phyloP scores from a whole-genome alignment of 2,888 invertebrate species.

The Acanthosepion esculentum region DNA sequence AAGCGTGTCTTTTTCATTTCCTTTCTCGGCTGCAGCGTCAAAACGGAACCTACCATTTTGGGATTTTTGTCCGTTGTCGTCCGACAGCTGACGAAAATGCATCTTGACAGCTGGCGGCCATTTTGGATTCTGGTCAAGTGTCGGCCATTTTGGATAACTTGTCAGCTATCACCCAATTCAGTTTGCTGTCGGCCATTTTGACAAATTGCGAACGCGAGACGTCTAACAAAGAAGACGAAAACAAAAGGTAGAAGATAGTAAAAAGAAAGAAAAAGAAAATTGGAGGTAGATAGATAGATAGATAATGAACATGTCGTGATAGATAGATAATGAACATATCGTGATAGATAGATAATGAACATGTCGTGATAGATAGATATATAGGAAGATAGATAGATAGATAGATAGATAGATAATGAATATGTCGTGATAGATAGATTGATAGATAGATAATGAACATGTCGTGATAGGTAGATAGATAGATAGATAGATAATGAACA shows the following conservation, averaged over 20 bases:
- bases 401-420: too few relatives aligned
- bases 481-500: too few relatives aligned
- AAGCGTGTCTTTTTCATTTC: constrained; percentile 7
- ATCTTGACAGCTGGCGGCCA: not conserved
- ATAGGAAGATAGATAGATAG: too few relatives aligned
- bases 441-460: too few relatives aligned
- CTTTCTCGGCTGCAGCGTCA: not conserved
- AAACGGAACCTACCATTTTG: not conserved
- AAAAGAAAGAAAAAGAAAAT: not conserved
- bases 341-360: too few relatives aligned
- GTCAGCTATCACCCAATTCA: not conserved
- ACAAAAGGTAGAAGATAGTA: not conserved
- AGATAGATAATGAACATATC: too few relatives aligned
- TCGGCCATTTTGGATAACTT: not conserved
- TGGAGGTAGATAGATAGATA: not conserved
- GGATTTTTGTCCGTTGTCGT: not conserved
- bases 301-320: too few relatives aligned
- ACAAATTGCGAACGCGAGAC: not conserved
- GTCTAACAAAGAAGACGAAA: not conserved
- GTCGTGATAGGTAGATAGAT: too few relatives aligned
- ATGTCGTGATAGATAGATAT: fast-evolving
- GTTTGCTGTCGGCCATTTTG: not conserved
- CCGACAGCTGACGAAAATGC: not conserved
- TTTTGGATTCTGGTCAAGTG: not conserved
- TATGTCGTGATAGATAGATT: too few relatives aligned